phyloP scores from a whole-genome alignment of 2,113 vertebrate genomes.

The Sturnus vulgaris region DNA sequence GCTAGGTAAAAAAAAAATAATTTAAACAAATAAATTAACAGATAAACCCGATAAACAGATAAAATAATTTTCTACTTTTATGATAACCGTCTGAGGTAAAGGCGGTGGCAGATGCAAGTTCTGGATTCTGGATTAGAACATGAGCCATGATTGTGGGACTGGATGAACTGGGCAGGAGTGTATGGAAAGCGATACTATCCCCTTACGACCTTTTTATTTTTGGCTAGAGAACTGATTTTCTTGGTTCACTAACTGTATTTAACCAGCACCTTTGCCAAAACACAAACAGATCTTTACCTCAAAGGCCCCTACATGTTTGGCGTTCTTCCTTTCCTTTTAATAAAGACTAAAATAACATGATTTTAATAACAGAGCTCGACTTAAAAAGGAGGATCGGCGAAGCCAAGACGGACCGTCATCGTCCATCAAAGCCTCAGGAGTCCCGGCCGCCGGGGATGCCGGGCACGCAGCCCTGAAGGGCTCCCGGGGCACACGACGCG shows the following conservation, averaged over 20 bases:
- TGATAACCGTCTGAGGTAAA: background rate
- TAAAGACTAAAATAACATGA: background rate
- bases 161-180: background rate
- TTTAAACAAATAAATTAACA: background rate
- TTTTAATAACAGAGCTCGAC: background rate
- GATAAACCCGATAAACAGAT: background rate
- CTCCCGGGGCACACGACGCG: background rate
- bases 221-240: background rate
- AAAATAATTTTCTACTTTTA: background rate
- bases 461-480: rapidly evolving
- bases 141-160: rapidly evolving
- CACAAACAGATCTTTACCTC: background rate
- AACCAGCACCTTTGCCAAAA: background rate
- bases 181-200: background rate
- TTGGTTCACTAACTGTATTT: background rate
- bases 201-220: background rate
- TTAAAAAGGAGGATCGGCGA: background rate
- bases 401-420: background rate
- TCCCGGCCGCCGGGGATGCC: rapidly evolving
- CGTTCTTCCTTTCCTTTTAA: background rate
- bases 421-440: background rate
- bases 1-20: background rate
- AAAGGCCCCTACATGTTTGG: background rate
- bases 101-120: background rate
- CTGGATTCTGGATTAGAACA: background rate